Evolutionary conservation across 2,113 vertebrate genomes (phyloP).

Genomic region (Dasyornis broadbenti): DNA sequence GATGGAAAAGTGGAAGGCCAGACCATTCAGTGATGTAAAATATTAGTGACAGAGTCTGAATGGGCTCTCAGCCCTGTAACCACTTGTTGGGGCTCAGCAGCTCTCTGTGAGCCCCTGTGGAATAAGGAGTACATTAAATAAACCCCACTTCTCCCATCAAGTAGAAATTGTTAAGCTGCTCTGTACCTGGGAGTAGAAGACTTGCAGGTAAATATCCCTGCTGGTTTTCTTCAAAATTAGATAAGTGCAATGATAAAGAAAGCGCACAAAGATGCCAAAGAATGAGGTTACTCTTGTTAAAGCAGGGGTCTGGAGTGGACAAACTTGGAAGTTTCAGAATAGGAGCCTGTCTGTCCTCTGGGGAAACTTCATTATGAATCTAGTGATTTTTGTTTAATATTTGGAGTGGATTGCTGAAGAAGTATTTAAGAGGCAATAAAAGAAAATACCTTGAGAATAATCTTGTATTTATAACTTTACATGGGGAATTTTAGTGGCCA

Average conservation of each 20-base stretch:
- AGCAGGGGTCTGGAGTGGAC: not conserved
- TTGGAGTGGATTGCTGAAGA: not conserved
- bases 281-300: not conserved
- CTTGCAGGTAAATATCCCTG: not conserved
- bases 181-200: not conserved
- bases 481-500: not conserved
- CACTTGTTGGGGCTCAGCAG: not conserved
- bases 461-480: not conserved
- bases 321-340: not conserved
- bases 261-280: not conserved
- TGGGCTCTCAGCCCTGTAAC: not conserved
- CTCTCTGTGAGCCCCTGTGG: not conserved
- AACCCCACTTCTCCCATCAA: rapidly evolving
- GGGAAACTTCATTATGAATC: not conserved
- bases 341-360: not conserved
- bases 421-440: not conserved
- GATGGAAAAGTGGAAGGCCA: not conserved
- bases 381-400: not conserved
- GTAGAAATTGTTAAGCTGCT: not conserved
- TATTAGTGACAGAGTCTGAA: not conserved
- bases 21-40: not conserved
- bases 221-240: not conserved
- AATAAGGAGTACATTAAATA: not conserved
- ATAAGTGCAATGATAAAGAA: not conserved
- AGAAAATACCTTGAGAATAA: not conserved